Percentiles rank a stretch among this genome's conserved stretches.
phyloP scores from a whole-genome alignment of 2,888 invertebrate genomes.

The Tenthredo notha region DNA sequence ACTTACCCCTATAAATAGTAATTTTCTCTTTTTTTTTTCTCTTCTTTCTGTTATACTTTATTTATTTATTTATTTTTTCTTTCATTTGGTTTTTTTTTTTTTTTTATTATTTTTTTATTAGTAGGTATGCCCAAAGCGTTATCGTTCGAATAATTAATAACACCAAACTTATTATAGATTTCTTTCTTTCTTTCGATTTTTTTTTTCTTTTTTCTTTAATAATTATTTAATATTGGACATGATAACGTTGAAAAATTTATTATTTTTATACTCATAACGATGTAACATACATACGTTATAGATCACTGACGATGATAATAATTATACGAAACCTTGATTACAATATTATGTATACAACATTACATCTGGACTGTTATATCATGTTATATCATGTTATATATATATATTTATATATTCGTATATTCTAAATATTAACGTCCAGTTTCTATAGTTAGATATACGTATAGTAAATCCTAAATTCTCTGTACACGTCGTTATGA shows the following conservation, averaged over 20 bases:
- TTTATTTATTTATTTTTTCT: background rate
- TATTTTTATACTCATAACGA: too few species aligned
- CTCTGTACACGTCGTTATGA: slow-evolving; percentile 37
- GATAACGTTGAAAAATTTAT: too few species aligned
- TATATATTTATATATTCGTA: background rate
- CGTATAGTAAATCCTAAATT: background rate
- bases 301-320: slow-evolving; percentile 5
- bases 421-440: slow-evolving; percentile 24
- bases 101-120: background rate
- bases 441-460: slow-evolving; percentile 13
- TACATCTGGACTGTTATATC: slow-evolving; percentile 18
- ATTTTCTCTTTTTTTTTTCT: background rate
- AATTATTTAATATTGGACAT: too few species aligned
- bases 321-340: background rate
- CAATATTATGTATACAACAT: slow-evolving; percentile 5
- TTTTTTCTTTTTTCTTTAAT: too few species aligned
- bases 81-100: background rate
- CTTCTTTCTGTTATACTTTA: background rate
- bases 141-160: too few species aligned
- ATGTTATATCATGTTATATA: background rate
- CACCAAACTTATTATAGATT: too few species aligned
- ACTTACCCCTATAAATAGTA: background rate
- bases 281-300: background rate
- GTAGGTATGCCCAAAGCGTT: too few species aligned
- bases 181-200: too few species aligned